Conservation (phyloP, 2,888 invertebrate species). For the Metellina segmentata region DNA sequence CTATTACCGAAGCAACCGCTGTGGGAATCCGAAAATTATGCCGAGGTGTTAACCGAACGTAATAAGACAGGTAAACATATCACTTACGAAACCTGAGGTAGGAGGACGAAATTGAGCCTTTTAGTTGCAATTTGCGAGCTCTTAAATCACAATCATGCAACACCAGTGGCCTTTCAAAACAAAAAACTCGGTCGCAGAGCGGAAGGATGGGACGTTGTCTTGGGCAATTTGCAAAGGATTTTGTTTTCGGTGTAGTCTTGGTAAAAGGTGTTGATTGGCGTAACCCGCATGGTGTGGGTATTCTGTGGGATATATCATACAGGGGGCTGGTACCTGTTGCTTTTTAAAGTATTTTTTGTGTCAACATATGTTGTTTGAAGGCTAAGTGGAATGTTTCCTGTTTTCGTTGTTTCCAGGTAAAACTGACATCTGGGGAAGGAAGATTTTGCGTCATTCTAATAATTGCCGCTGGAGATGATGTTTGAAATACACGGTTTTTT, state of each 20-base stretch:
- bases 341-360: background rate
- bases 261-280: background rate
- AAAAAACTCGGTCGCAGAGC: background rate
- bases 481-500: no score
- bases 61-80: constrained; percentile 66
- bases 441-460: background rate
- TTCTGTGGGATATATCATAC: background rate
- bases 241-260: background rate
- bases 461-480: background rate
- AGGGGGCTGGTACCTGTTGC: background rate
- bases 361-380: background rate
- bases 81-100: constrained; percentile 33
- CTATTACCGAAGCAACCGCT: background rate
- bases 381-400: background rate
- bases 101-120: constrained; percentile 27
- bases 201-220: background rate
- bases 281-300: constrained; percentile 17
- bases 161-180: background rate
- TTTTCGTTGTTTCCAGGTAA: constrained; percentile 8
- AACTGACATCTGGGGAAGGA: constrained; percentile 9
- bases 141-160: constrained; percentile 68
- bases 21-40: constrained; percentile 41
- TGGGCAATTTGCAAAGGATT: background rate
- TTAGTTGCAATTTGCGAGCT: constrained; percentile 44
- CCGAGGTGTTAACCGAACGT: constrained; percentile 61